Base-by-base conservation (phyloP, 1,140 invertebrate species). In the Bombus sylvicola region DNA sequence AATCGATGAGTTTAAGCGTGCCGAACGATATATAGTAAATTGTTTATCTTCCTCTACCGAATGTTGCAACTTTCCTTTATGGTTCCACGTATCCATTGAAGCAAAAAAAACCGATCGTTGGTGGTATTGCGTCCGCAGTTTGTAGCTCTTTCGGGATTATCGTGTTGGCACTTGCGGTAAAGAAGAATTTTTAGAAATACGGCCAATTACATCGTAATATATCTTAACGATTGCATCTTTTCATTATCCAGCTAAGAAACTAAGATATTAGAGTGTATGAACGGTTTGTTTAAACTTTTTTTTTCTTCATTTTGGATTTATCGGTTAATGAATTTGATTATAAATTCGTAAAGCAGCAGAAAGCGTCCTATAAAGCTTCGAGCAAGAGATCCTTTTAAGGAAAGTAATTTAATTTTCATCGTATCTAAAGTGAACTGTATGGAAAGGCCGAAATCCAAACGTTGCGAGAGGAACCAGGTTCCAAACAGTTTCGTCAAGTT, bases 371-470 rank as follows among this genome's bases (percentile, higher is more conserved):
- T 3, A 39, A 68, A 13, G 57, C 39, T 72, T 37, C 13, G 31
- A 64, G 43, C 62, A 77, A 57, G 34, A 69, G 62, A 66, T 77
- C 64, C 59, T 28, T 4, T 15, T 34, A 43, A 83, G 69, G 82
- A 64, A 71, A 69, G 64, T 83, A 83, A 83, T 78, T 78, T 57
- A 78, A 83, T 83, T 83, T 83, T 78, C 82, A 83, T 83, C 62
- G 41, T 34, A 41, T 83, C 64, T 64, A 53, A 6, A n/a, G 64
- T 37, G 74, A 59, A 78, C 47, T 59, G 34, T 9, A 31, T 59
- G 47, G 25, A 57, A 28, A 43, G 76, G 62, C 64, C 82, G 82
- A 83, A 83, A 83, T 78, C 82, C 37, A 77, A 71, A 43, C 75
- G 64, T 22, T 37, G n/a, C 64, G 28, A 31, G 59, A 77, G 75